A percentile compares a stretch with the other conserved stretches of the same genome.
phyloP scores from a whole-genome alignment of 2,797 vertebrate species.

The Glyptemys insculpta region DNA sequence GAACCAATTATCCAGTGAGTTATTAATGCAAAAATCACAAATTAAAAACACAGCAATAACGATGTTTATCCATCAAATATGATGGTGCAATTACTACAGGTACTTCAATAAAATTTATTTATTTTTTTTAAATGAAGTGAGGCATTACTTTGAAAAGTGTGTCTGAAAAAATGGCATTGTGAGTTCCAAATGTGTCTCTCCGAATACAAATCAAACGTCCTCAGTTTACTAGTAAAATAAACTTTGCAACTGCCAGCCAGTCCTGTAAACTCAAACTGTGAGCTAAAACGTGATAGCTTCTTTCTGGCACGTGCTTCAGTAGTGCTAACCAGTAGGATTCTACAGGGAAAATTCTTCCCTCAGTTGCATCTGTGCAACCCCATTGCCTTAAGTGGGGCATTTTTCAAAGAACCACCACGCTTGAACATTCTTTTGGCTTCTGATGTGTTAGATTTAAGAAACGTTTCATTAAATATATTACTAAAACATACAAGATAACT shows the following conservation, averaged over 20 bases:
- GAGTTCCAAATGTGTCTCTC: neutral
- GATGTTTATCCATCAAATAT: neutral
- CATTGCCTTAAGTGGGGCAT: neutral
- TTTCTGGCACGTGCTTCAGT: neutral
- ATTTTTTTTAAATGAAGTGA: neutral
- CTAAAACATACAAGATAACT: neutral
- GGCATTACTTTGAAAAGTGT: neutral
- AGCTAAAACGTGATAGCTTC: neutral
- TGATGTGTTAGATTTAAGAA: neutral
- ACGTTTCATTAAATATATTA: too few species aligned
- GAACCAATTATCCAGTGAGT: conserved; percentile 8
- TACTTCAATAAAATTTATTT: neutral
- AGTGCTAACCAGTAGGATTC: neutral
- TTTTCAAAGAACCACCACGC: neutral
- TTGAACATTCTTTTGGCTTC: neutral
- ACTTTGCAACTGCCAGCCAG: neutral
- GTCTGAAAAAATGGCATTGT: neutral
- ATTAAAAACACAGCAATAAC: conserved; percentile 12
- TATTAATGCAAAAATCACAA: conserved; percentile 41
- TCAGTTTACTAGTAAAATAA: neutral
- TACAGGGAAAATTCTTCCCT: neutral
- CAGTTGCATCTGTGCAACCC: neutral
- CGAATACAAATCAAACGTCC: neutral
- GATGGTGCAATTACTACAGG: neutral
- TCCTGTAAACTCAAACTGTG: neutral